Percentiles rank a stretch among this genome's conserved stretches.
Evolutionary conservation across 1,140 invertebrate genomes (phyloP).

Genomic region (Drosophila jambulina): DNA sequence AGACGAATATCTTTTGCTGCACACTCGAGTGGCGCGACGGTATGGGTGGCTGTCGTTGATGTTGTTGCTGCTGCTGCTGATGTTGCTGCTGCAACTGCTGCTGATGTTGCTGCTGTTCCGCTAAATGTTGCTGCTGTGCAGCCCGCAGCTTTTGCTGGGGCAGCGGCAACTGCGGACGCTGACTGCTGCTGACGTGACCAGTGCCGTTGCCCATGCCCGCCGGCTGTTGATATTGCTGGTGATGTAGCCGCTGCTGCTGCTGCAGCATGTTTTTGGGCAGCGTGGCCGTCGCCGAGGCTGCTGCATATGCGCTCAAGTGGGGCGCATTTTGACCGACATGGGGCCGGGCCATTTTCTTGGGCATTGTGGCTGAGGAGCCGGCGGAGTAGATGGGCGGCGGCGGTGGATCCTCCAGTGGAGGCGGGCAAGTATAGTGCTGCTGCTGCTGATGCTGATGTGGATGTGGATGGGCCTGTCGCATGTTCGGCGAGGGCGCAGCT

Average conservation of each 20-base stretch:
- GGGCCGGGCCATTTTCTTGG: slow-evolving; percentile 67
- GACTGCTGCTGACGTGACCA: slow-evolving; percentile 56
- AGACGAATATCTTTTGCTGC: slow-evolving; percentile 85
- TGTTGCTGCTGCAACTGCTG: slow-evolving; percentile 58
- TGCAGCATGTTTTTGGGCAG: slow-evolving; percentile 77
- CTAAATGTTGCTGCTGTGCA: slow-evolving; percentile 52
- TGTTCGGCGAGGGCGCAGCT: slow-evolving; percentile 70
- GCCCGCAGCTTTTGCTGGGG: slow-evolving; percentile 68
- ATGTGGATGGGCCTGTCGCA: slow-evolving; percentile 55
- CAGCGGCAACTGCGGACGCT: slow-evolving; percentile 75
- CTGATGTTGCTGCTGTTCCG: slow-evolving; percentile 55
- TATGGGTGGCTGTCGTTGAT: slow-evolving; percentile 74
- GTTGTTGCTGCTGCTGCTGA: slow-evolving; percentile 66
- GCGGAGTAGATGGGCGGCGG: slow-evolving; percentile 77
- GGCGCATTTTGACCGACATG: slow-evolving; percentile 51
- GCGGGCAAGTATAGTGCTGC: slow-evolving; percentile 77
- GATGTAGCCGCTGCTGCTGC: slow-evolving; percentile 63
- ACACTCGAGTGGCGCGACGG: slow-evolving; percentile 82
- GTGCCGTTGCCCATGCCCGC: slow-evolving; percentile 60
- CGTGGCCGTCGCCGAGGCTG: slow-evolving; percentile 68
- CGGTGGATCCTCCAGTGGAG: slow-evolving; percentile 81
- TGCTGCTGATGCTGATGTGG: slow-evolving; percentile 54
- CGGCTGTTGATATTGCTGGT: slow-evolving; percentile 82
- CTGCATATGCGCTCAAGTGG: slow-evolving; percentile 64
- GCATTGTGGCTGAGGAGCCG: slow-evolving; percentile 74